Percentiles rank a stretch among this genome's conserved stretches.
These are phyloP conservation scores for Semicossyphus pulcher DNA, from an alignment of 2,113 vertebrate species.

Conservation along the genomic window DNA sequence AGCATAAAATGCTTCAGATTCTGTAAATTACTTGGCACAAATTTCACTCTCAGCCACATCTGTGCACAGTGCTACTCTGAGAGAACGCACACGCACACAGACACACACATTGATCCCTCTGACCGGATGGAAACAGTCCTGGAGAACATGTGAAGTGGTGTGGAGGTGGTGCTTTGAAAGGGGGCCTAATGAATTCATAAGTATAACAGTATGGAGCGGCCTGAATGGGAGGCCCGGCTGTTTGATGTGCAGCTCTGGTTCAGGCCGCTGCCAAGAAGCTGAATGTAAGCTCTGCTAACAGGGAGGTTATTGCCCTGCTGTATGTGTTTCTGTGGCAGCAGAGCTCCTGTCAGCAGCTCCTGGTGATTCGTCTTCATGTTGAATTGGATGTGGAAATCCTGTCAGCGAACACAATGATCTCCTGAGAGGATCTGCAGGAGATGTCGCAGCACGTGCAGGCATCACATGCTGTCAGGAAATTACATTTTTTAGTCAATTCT, in stretches of 20 bases:
- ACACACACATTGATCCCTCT: not conserved
- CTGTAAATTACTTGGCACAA: conserved; percentile 40
- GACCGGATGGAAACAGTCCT: conserved; percentile 26
- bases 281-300: conserved; percentile 23
- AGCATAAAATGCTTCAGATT: not conserved
- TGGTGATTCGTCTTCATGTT: not conserved
- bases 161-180: conserved; percentile 30
- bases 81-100: not conserved
- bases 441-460: not conserved
- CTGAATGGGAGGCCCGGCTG: conserved; percentile 20
- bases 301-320: conserved; percentile 24
- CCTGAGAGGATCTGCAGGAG: not conserved
- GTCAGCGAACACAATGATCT: not conserved
- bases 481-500: not conserved
- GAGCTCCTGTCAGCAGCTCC: conserved; percentile 30
- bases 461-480: not conserved
- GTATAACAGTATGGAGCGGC: conserved; percentile 19
- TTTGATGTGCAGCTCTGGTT: conserved; percentile 44
- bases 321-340: conserved; percentile 25
- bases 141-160: conserved; percentile 28
- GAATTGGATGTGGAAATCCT: not conserved
- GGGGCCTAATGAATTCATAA: conserved; percentile 39
- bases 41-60: conserved; percentile 34
- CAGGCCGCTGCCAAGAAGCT: conserved; percentile 15
- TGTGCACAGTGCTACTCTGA: conserved; percentile 23